Evolutionary conservation across 1,140 invertebrate species (phyloP).

Genomic region (Heliconius nattereri): DNA sequence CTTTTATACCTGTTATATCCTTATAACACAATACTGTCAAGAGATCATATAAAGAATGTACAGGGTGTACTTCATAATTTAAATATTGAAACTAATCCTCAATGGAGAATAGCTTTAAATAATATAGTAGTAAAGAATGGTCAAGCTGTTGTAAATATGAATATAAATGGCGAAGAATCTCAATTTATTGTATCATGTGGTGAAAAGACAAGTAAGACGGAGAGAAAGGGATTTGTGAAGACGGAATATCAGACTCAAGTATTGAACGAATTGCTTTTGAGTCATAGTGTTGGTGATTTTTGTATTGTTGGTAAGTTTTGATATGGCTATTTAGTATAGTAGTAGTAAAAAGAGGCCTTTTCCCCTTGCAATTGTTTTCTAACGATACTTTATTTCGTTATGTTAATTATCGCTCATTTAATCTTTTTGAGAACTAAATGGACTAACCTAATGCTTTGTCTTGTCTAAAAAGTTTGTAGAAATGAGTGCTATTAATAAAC

Average conservation of each 20-base stretch:
- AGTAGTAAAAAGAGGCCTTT: too few relatives aligned
- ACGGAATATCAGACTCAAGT: slow-evolving; percentile 91
- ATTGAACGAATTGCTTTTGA: slow-evolving; percentile 89
- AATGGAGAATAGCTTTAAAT: slow-evolving; percentile 56
- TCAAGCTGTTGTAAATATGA: slow-evolving; percentile 59
- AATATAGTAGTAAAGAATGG: slow-evolving; percentile 59
- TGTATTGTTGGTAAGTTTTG: slow-evolving; percentile 86
- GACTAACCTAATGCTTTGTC: too few relatives aligned
- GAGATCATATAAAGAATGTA: slow-evolving; percentile 87
- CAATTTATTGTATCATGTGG: slow-evolving; percentile 76
- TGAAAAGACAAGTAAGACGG: slow-evolving; percentile 37
- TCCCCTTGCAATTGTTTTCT: too few relatives aligned
- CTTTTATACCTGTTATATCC: slow-evolving; percentile 91
- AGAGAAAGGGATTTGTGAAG: slow-evolving; percentile 82
- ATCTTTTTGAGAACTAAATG: too few relatives aligned
- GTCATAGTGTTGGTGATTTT: slow-evolving; percentile 90
- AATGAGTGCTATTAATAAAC: too few relatives aligned
- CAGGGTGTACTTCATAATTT: slow-evolving; percentile 85
- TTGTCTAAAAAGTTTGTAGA: too few relatives aligned
- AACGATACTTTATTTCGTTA: too few relatives aligned
- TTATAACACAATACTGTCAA: slow-evolving; percentile 88
- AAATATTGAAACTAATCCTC: slow-evolving; percentile 70
- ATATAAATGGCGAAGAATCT: slow-evolving; percentile 59
- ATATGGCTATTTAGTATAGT: too few relatives aligned
- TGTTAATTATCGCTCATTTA: too few relatives aligned